Evolutionary conservation across 2,797 vertebrate species (phyloP), one percentile per base, ranked within the genome.

Genomic region (Catharus ustulatus): DNA sequence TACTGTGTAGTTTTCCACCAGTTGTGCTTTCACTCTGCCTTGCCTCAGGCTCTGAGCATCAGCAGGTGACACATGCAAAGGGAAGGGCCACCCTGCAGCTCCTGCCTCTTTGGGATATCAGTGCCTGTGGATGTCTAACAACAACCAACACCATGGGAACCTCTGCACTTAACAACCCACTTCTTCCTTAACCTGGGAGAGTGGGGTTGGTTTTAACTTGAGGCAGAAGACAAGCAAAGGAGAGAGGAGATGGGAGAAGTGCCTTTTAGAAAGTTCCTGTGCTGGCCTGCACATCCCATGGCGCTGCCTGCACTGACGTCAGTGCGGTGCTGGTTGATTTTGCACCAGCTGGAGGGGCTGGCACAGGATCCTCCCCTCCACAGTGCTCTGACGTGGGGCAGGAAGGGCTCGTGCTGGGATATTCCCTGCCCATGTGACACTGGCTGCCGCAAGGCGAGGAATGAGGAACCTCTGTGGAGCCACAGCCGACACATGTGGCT

Each of bases 331-430:
- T 4, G 73, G 69, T 8, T 78, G 73, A 79, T 88, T 63, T 63
- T 3, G 84, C 89, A 89, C 38, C 85, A 93, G 91, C 89, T 93
- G 93, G 87, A 11, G 74, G 88, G 77, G 62, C 61, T 94, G 88
- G 78, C 54, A 82, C 67, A 49, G 3, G 3, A 61, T 32, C 42
- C 38, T 84, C 46, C 74, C 66, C 67, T 64, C 2, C 54, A 5
- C 46, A 30, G 73, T 1, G 54, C 54, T 83, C 23, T 89, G 94
- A 94, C 11, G 46, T 20, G 78, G 85, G 76, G 83, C 1, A 14
- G 66, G 20, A 86, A 90, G 84, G 86, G 49, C 14, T 92, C 13
- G 9, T 49, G 75, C 74, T 87, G 72, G 38, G 85, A 72, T 30
- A 34, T 57, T 27, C 64, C 64, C 77, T 91, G 54, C 59, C 74